Conservation (phyloP, 2,113 vertebrate genomes). For the Turdus rufiventris region DNA sequence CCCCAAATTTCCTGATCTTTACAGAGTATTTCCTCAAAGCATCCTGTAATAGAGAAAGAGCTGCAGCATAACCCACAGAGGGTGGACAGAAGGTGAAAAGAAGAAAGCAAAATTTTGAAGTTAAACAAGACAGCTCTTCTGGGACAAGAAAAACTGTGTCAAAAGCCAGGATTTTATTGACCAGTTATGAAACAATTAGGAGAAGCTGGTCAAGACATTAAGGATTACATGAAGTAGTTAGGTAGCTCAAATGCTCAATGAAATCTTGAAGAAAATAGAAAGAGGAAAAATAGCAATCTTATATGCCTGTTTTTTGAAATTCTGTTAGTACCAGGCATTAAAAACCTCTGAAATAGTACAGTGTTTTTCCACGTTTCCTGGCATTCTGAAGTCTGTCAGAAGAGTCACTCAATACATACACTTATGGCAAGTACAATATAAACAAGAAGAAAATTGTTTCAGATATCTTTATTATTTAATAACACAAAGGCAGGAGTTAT, state of each 20-base stretch:
- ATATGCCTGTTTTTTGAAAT: neutral
- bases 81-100: neutral
- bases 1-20: neutral
- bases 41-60: neutral
- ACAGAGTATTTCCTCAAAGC: neutral
- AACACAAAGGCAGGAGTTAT: conserved; percentile 30
- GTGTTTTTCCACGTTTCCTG: neutral
- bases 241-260: neutral
- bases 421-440: conserved; percentile 43
- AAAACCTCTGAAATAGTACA: neutral
- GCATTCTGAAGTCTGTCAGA: neutral
- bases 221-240: neutral
- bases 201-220: neutral
- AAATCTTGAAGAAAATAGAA: neutral
- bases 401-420: neutral
- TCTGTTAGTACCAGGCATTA: neutral
- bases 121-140: neutral
- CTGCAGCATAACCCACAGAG: neutral
- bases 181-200: neutral
- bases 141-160: neutral
- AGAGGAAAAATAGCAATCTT: neutral
- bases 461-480: conserved; percentile 56
- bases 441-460: conserved; percentile 50
- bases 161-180: neutral
- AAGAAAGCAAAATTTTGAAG: neutral